Evolutionary conservation across 2,113 vertebrate species (phyloP), one percentile per base, ranked within the genome.

Genomic region (Origma solitaria): DNA sequence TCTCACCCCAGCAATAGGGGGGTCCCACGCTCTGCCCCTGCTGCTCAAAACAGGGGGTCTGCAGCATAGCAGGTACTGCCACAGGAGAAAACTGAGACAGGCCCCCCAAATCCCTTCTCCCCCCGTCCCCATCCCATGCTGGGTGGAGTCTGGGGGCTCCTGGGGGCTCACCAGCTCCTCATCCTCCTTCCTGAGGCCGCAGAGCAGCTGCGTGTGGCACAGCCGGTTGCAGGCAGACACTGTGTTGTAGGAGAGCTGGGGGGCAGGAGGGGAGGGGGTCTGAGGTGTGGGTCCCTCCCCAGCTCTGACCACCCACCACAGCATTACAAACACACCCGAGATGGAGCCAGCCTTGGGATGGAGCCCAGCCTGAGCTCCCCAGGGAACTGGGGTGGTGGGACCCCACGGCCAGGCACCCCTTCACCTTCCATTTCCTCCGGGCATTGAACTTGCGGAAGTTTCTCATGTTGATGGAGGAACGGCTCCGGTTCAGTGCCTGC

Each of bases 391-490:
- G 58, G 7, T 5, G 82, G 16, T 3, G 61, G 89, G 45, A 56
- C 40, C 62, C 56, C 30, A 4, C 9, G 7, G 18, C 12, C 2
- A 7, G 79, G 69, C 28, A 38, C 35, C 20, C 28, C 6, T 83
- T 95, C 69, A 98, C 98, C 98, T 98, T 98, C 98, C 98, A 98
- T 90, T 98, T 98, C 86, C 98, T 97, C 58, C 94, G 97, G 23
- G 98, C 97, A 1, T 98, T 98, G 86, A 98, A 98, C 35, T 91
- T 98, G 92, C 98, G 98, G 82, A 99, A 98, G 94, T 91, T 98
- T 95, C 97, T 98, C 96, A 99, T 98, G 78, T 98, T 98, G 96
- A 98, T 98, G 57, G 98, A 98, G 33, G 98, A 98, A 11, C 97
- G 98, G 58, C 98, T 98, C 65, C 98, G 96, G 28, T 95, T 98